These are phyloP conservation scores for Crocallis elinguaria DNA, from an alignment of 2,888 invertebrate genomes.

Conservation along the genomic window DNA sequence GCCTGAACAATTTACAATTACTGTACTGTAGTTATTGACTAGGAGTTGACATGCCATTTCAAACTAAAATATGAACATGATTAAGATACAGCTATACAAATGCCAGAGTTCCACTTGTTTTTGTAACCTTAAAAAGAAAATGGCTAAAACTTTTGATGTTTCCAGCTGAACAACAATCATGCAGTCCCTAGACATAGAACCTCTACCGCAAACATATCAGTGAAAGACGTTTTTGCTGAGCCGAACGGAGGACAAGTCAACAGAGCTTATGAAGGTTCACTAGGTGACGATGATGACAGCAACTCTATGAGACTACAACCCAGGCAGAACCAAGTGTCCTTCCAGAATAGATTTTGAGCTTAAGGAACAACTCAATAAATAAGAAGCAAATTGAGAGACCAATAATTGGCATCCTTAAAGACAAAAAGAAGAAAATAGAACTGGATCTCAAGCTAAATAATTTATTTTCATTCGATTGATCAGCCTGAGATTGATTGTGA, in stretches of 20 bases:
- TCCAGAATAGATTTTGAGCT: slow-evolving; percentile 72
- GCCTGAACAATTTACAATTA: no score
- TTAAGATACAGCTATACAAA: no score
- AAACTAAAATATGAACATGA: no score
- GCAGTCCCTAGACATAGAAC: slow-evolving; percentile 88
- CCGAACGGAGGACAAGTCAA: slow-evolving; percentile 90
- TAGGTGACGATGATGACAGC: slow-evolving; percentile 87
- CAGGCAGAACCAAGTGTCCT: slow-evolving; percentile 87
- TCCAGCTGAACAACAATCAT: slow-evolving; percentile 86
- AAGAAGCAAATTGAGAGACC: slow-evolving; percentile 7
- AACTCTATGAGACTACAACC: slow-evolving; percentile 90
- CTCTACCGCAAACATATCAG: slow-evolving; percentile 91
- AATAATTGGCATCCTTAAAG: slow-evolving; percentile 1
- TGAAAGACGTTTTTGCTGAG: slow-evolving; percentile 91
- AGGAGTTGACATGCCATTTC: no score
- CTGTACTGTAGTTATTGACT: no score
- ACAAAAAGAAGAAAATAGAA: not conserved
- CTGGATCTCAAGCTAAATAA: not conserved
- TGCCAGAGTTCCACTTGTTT: no score
- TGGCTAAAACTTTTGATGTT: not conserved
- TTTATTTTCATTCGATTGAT: not conserved
- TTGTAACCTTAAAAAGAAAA: not conserved
- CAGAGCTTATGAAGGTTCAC: slow-evolving; percentile 89
- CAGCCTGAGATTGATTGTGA: not conserved
- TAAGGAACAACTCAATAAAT: slow-evolving; percentile 22